Percentiles rank a stretch among this genome's conserved stretches.
Conservation (phyloP, 2,113 vertebrate species). For the Sciurus niger region DNA sequence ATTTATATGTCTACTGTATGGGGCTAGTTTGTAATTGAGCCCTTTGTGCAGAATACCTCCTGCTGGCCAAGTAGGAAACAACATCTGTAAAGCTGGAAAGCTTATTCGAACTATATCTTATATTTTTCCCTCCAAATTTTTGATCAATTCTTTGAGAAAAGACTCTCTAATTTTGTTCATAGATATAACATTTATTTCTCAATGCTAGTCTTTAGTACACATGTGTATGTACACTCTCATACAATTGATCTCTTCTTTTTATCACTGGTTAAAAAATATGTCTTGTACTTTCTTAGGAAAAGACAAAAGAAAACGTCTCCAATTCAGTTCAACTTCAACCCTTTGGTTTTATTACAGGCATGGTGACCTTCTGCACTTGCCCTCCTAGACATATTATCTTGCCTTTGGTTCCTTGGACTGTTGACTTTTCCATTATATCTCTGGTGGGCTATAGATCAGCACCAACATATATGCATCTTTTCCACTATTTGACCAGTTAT, state of each 20-base stretch:
- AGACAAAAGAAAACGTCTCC: neutral
- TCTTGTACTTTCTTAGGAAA: neutral
- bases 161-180: neutral
- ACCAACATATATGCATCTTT: neutral
- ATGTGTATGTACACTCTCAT: neutral
- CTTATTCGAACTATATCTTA: neutral
- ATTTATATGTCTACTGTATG: slow-evolving; percentile 53
- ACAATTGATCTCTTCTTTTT: neutral
- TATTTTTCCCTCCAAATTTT: neutral
- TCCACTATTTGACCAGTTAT: slow-evolving; percentile 9
- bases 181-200: neutral
- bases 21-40: neutral
- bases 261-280: neutral
- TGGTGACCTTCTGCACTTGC: neutral
- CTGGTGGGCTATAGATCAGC: neutral
- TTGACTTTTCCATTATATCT: neutral
- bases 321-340: neutral
- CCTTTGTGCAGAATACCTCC: neutral
- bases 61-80: slow-evolving; percentile 54
- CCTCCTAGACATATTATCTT: neutral
- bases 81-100: neutral
- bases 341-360: neutral
- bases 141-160: neutral
- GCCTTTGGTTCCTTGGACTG: neutral
- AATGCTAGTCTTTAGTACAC: neutral